Evolutionary conservation across 2,113 vertebrate species (phyloP), one percentile per base, ranked within the genome.

Genomic region (Pholis gunnellus): DNA sequence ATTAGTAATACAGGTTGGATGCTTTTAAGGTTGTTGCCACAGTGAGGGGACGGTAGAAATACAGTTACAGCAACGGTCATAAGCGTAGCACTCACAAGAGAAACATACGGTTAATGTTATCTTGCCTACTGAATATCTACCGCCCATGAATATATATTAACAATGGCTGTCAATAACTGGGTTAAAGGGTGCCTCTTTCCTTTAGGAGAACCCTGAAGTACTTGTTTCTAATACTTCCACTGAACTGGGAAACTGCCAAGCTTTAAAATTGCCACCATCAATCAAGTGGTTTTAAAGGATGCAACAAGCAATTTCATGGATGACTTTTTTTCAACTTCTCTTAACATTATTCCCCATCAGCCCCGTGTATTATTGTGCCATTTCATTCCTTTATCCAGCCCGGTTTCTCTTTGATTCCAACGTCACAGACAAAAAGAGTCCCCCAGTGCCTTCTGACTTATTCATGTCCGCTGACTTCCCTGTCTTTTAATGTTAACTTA

Each of bases 231-330:
- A 92, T 81, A 88, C 73, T 77, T 94, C 88, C 72, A 81, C 79
- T 31, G 34, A 83, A 90, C 91, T 89, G 89, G 82, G 88, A 89
- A 85, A 89, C 82, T 63, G 74, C 87, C 81, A 93, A 50, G 82
- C 84, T 91, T 91, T 91, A 91, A 95, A 95, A 94, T 95, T 95
- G 93, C 90, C 91, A 91, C 83, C 93, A 94, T 94, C 86, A 91
- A 94, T 94, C 86, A 94, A 91, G 79, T 86, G 75, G 84, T 88
- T 90, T 65, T 93, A 89, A 88, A 90, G 84, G 89, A 94, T 90
- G 77, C 83, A 94, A 92, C 79, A 86, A 85, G 89, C 91, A 95
- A 93, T 85, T 91, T 90, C 88, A 80, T 88, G 86, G 83, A 89
- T 92, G 90, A 80, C 77, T 91, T 92, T 93, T 92, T 93, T 91